These are phyloP conservation scores for Scartelaos histophorus DNA, from an alignment of 2,113 vertebrate species.

Conservation along the genomic window DNA sequence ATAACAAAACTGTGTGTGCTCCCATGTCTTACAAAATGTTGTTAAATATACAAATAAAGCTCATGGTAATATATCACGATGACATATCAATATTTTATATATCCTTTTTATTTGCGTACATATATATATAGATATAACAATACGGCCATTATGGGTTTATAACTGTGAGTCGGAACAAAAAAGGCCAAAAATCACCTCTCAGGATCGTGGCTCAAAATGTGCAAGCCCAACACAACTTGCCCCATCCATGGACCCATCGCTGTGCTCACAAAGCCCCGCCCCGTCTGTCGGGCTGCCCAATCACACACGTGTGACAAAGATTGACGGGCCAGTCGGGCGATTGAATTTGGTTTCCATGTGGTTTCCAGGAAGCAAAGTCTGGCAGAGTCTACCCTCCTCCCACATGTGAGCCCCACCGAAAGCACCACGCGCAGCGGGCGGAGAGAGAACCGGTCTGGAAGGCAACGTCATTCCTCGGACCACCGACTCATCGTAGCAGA, in stretches of 20 bases:
- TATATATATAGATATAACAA: too few relatives aligned
- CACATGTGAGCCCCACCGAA: slow-evolving; percentile 71
- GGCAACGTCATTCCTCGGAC: slow-evolving; percentile 73
- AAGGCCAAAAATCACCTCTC: too few relatives aligned
- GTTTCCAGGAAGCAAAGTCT: slow-evolving; percentile 78
- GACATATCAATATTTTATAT: too few relatives aligned
- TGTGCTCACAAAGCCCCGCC: not conserved
- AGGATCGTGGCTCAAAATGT: too few relatives aligned
- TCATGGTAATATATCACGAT: too few relatives aligned
- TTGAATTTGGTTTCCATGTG: slow-evolving; percentile 61
- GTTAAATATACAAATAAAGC: too few relatives aligned
- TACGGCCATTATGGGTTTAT: too few relatives aligned
- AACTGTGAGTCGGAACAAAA: too few relatives aligned
- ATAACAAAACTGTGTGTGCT: too few relatives aligned
- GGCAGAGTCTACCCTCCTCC: slow-evolving; percentile 61
- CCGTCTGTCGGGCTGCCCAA: slow-evolving; percentile 32
- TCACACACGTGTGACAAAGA: slow-evolving; percentile 22
- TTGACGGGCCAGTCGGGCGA: slow-evolving; percentile 10
- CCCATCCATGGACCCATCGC: slow-evolving; percentile 25
- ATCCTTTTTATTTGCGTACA: too few relatives aligned
- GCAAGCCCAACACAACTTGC: slow-evolving; percentile 38
- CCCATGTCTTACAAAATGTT: too few relatives aligned
- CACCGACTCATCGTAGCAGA: slow-evolving; percentile 66
- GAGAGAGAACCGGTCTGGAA: slow-evolving; percentile 69
- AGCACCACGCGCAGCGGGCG: slow-evolving; percentile 74